phyloP scores from a whole-genome alignment of 2,888 invertebrate species.

The Andrena marginata region DNA sequence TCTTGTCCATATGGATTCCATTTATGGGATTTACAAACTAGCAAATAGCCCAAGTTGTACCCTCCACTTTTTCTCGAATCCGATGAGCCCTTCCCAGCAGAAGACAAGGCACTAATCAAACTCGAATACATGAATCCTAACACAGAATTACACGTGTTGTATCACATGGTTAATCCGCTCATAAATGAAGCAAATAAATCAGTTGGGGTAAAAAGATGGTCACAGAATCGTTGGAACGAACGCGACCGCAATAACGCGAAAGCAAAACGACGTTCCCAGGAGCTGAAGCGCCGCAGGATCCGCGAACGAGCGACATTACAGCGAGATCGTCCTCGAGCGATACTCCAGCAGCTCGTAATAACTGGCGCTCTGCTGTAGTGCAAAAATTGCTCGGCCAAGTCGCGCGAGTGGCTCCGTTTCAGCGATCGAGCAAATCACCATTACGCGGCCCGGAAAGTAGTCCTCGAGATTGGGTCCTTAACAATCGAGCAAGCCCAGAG shows the following conservation, averaged over 20 bases:
- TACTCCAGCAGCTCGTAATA: conserved; percentile 33
- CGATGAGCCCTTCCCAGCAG: too few relatives aligned
- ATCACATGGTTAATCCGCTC: background rate
- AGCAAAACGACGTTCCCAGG: conserved; percentile 2
- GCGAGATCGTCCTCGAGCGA: conserved; percentile 5
- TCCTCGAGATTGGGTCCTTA: conserved; percentile 16
- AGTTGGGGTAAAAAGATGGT: conserved; percentile 1
- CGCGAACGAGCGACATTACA: conserved; percentile 11
- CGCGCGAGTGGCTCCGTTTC: conserved; percentile 27
- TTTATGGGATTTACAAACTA: background rate
- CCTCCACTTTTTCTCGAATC: background rate
- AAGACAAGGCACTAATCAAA: background rate
- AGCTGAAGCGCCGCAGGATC: background rate
- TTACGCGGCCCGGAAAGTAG: conserved; percentile 30
- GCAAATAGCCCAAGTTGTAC: background rate
- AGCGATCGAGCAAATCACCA: conserved; percentile 51
- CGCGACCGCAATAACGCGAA: conserved; percentile 1
- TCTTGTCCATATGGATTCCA: background rate
- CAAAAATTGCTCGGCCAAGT: conserved; percentile 36
- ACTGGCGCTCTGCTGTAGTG: background rate
- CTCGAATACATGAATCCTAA: background rate
- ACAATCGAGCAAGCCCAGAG: conserved; percentile 20
- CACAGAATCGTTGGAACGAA: background rate
- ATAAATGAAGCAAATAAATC: background rate
- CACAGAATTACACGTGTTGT: background rate